A percentile compares a stretch with the other conserved stretches of the same genome.
phyloP scores from a whole-genome alignment of 2,797 vertebrate genomes.

The Notamacropus eugenii region DNA sequence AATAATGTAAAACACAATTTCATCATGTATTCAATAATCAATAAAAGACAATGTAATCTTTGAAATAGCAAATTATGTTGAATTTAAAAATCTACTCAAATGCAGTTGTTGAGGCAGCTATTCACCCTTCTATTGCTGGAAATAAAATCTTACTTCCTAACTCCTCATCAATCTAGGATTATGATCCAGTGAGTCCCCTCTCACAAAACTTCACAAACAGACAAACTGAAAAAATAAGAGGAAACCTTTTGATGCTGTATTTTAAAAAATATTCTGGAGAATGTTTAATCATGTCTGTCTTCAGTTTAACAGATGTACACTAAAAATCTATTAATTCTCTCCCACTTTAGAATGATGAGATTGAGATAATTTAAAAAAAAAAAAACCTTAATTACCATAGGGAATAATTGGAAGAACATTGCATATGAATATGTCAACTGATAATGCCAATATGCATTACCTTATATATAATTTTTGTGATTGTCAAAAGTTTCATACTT shows the following conservation, averaged over 20 bases:
- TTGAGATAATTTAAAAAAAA: background rate
- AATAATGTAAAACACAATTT: background rate
- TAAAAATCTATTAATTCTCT: background rate
- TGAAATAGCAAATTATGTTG: background rate
- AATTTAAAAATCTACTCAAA: background rate
- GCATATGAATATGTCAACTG: background rate
- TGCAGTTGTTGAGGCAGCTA: background rate
- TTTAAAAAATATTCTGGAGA: background rate
- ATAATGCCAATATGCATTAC: background rate
- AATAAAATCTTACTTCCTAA: too few species aligned
- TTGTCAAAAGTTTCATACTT: background rate
- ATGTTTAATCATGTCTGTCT: background rate
- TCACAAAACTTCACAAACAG: background rate
- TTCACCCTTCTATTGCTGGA: background rate
- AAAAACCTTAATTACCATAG: background rate
- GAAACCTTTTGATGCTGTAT: background rate
- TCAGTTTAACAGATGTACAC: background rate
- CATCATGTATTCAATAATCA: background rate
- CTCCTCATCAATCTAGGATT: background rate
- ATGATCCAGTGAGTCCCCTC: background rate
- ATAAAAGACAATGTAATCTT: background rate
- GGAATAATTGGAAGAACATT: background rate
- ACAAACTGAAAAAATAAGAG: background rate
- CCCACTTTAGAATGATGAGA: background rate
- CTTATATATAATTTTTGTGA: background rate